Evolutionary conservation across 2,113 vertebrate species (phyloP), one percentile per base, ranked within the genome.

Genomic region (Pomatostomus ruficeps): DNA sequence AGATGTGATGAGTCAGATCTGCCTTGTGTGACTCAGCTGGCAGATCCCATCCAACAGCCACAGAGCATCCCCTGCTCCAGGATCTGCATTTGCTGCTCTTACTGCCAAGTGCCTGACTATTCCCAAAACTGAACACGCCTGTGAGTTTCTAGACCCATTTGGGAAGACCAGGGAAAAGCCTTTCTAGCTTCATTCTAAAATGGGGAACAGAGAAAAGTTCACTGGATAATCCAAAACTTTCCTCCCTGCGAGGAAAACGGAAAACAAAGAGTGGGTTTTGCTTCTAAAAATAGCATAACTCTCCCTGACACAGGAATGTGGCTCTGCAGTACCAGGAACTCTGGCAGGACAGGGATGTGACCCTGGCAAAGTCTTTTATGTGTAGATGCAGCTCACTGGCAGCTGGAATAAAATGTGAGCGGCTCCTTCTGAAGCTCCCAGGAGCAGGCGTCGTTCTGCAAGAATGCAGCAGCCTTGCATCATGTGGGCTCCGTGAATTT

Each of bases 391-490:
- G 57, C 24, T 28, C 4, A 0, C 4, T 49, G 48, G 73, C 46
- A 57, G 42, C 63, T 59, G 75, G 46, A 77, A 38, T 14, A 12
- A 54, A 83, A 40, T 2, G 14, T 12, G 29, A 38, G 75, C 0
- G 0, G 36, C 46, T 46, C 42, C 36, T 90, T 52, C 31, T 20
- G 8, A 48, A 61, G 75, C 24, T 62, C 12, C 15, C 62, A 26
- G 23, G 2, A n/a, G 77, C 83, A 51, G 54, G 46, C 9, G 0
- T 28, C 2, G 10, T 54, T 55, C 71, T 83, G 97, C 85, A 97
- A 97, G 94, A 95, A 72, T 5, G 65, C 66, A 8, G 22, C 14
- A 3, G 49, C 33, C 82, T 96, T 96, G 92, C 97, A 96, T 97
- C 97, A 97, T 95, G 91, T 91, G 61, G 46, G 20, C 11, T 85